These are phyloP conservation scores for Dolichomitus sp. DNA, from an alignment of 2,888 invertebrate genomes.

Conservation along the genomic window DNA sequence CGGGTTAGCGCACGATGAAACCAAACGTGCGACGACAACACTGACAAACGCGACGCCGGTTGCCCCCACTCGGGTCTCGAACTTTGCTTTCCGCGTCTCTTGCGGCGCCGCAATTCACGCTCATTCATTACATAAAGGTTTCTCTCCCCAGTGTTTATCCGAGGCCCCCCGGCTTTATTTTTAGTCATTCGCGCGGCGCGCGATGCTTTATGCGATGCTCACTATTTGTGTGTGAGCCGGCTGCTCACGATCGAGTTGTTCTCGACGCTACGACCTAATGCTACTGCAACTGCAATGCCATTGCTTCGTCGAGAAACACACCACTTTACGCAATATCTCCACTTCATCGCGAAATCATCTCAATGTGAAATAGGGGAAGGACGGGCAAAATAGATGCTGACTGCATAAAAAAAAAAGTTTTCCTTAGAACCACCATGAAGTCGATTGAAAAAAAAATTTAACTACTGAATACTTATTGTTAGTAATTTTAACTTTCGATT, in stretches of 20 bases:
- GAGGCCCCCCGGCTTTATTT: conserved; percentile 75
- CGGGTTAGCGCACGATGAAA: conserved; percentile 20
- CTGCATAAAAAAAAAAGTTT: too few relatives aligned
- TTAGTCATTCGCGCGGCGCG: conserved; percentile 71
- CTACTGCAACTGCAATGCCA: conserved; percentile 1
- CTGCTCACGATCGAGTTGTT: conserved; percentile 30
- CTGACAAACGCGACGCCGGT: conserved; percentile 1
- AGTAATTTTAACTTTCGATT: too few relatives aligned
- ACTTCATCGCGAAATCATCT: conserved; percentile 34
- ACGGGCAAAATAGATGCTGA: not conserved
- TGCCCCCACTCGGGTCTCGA: conserved; percentile 21
- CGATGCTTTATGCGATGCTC: conserved; percentile 68
- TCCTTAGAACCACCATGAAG: too few relatives aligned
- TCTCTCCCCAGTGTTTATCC: conserved; percentile 76
- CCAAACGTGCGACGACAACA: conserved; percentile 31
- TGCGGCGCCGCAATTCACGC: conserved; percentile 73
- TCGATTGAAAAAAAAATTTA: too few relatives aligned
- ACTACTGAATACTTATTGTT: too few relatives aligned
- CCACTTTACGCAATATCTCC: conserved; percentile 49
- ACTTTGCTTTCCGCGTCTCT: conserved; percentile 28
- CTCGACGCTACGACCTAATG: conserved; percentile 25
- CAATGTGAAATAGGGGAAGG: not conserved
- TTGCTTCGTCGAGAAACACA: conserved; percentile 12
- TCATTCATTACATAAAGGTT: conserved; percentile 84
- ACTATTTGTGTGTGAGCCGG: conserved; percentile 66